These are phyloP conservation scores for Phallusia fumigata DNA, from an alignment of 23 tunicate species.

Conservation along the genomic window DNA sequence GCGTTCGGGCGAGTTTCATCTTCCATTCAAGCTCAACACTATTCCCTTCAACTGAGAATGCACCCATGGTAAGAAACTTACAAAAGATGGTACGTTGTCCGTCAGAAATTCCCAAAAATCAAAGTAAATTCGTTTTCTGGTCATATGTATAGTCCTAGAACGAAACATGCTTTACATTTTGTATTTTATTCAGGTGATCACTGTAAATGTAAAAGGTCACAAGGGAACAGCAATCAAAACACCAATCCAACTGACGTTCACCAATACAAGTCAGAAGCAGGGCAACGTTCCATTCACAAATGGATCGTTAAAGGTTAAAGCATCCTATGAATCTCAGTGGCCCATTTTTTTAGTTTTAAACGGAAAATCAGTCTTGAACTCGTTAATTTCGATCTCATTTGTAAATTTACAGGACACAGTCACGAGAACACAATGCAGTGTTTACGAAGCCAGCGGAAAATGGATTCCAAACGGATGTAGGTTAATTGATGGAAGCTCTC, in stretches of 20 bases:
- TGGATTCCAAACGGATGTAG: not conserved
- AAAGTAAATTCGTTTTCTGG: not conserved
- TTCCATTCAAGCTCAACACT: not conserved
- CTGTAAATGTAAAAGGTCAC: not conserved
- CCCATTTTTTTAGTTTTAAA: not conserved
- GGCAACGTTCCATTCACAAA: not conserved
- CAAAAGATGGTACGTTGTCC: too few species aligned
- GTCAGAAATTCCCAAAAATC: not conserved
- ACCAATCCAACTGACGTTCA: not conserved
- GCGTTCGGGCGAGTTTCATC: not conserved
- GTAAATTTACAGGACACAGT: not conserved
- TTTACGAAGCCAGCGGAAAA: not conserved
- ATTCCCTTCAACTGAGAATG: not conserved
- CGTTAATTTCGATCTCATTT: too few species aligned
- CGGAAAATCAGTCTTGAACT: too few species aligned
- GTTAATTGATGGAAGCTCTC: not conserved
- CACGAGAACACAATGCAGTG: not conserved
- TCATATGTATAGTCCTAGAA: not conserved
- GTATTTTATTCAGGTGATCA: not conserved
- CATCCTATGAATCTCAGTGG: not conserved
- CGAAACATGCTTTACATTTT: not conserved
- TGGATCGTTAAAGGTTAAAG: not conserved
- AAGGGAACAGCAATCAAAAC: not conserved
- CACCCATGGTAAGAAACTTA: conserved; percentile 8
- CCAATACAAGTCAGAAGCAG: not conserved